These are phyloP conservation scores for Menidia beryllina DNA, from an alignment of 2,113 vertebrate genomes.

Conservation along the genomic window DNA sequence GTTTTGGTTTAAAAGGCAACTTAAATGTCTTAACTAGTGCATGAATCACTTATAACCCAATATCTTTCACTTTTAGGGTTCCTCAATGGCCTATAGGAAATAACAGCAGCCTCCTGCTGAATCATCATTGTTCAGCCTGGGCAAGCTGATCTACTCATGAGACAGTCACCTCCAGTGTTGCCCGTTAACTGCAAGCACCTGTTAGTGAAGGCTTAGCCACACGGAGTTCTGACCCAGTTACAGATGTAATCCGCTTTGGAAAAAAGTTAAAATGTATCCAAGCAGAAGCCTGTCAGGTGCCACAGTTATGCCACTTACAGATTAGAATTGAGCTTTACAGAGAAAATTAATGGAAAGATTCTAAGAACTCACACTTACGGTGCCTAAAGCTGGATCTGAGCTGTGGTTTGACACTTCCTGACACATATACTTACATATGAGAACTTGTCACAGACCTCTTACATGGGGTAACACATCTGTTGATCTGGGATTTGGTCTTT, in stretches of 20 bases:
- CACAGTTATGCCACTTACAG: constrained; percentile 28
- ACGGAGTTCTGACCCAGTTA: constrained; percentile 61
- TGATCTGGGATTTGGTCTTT: background rate
- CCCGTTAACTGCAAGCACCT: constrained; percentile 4
- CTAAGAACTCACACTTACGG: background rate
- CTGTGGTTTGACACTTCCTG: background rate
- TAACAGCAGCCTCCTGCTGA: constrained; percentile 6
- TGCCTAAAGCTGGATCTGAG: constrained; percentile 6
- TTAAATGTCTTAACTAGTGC: background rate
- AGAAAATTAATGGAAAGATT: constrained; percentile 49
- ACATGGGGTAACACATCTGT: background rate
- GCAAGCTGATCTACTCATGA: constrained; percentile 5
- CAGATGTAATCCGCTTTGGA: constrained; percentile 68
- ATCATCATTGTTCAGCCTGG: constrained; percentile 2
- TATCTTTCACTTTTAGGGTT: background rate
- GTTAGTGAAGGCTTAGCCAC: constrained; percentile 6
- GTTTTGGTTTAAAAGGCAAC: background rate
- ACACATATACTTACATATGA: background rate
- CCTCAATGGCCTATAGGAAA: background rate
- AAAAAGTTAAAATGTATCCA: constrained; percentile 43
- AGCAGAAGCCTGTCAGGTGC: constrained; percentile 34
- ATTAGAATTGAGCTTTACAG: constrained; percentile 28
- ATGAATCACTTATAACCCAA: background rate
- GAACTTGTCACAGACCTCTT: background rate
- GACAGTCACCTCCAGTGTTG: constrained; percentile 21